These are phyloP conservation scores for Eueremaeus valkanovi DNA, from an alignment of 2,888 invertebrate genomes.

Conservation along the genomic window DNA sequence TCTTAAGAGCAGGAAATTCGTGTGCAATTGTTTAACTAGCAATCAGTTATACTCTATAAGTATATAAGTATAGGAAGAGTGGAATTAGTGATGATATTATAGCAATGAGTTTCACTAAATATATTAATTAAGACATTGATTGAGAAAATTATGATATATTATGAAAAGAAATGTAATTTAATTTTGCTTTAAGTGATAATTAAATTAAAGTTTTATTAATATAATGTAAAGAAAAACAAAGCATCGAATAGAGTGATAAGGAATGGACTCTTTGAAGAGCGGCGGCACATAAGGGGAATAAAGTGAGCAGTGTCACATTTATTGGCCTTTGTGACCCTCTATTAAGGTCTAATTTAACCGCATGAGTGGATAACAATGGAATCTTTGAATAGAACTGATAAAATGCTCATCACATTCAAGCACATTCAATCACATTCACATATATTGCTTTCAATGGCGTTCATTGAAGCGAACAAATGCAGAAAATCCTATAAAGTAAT, in stretches of 20 bases:
- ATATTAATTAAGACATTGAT: too few relatives aligned
- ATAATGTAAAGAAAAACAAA: too few relatives aligned
- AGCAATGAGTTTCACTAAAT: too few relatives aligned
- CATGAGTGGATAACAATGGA: constrained; percentile 27
- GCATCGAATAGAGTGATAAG: constrained; percentile 12
- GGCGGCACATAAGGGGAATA: neutral
- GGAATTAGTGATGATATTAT: too few relatives aligned
- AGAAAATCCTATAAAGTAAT: constrained; percentile 24
- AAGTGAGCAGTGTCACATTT: neutral
- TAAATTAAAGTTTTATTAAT: too few relatives aligned
- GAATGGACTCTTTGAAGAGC: neutral
- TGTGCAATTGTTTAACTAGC: neutral
- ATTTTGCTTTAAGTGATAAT: too few relatives aligned
- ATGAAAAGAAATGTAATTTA: too few relatives aligned
- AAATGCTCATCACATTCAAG: constrained; percentile 20
- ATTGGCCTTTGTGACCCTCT: constrained; percentile 33
- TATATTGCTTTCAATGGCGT: constrained; percentile 18
- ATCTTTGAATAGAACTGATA: constrained; percentile 31
- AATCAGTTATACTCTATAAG: too few relatives aligned
- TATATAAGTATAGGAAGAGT: too few relatives aligned
- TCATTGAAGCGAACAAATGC: constrained; percentile 30
- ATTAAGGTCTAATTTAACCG: constrained; percentile 31
- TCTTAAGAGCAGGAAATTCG: neutral
- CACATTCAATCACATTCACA: too few relatives aligned
- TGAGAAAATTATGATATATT: too few relatives aligned